Evolutionary conservation across 2,797 vertebrate genomes (phyloP), one percentile per base, ranked within the genome.

Genomic region (Lithobates sylvaticus): DNA sequence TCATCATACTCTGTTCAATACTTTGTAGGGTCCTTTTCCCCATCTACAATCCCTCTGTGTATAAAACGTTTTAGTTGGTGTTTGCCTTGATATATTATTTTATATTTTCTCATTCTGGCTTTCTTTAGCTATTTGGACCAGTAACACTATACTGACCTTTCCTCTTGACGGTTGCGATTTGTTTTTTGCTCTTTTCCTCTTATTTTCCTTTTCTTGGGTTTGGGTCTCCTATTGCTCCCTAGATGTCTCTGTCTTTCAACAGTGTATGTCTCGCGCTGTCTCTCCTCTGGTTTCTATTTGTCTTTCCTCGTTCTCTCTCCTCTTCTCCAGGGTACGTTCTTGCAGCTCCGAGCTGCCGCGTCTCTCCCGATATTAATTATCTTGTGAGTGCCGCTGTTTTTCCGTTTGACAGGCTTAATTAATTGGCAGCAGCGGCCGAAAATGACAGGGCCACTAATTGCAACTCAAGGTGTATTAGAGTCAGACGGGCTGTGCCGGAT

Each of bases 361-460:
- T 94, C 94, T 96, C 94, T 96, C 95, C 95, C 94, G 88, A 96
- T 96, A 97, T 96, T 97, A 98, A 98, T 98, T 95, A 96, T 95
- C 96, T 94, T 93, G 95, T 92, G 95, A 92, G 91, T 89, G 79
- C 91, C 75, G 88, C 91, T 94, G 93, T 92, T 90, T 93, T 94
- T 91, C 91, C 90, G 81, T 94, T 93, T 96, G 96, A 96, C 94
- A 93, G 95, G 78, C 92, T 94, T 93, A 93, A 97, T 98, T 97
- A 97, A 95, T 93, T 93, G 96, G 94, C 95, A 95, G 93, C 91
- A 94, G 94, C 88, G 89, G 90, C 93, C 93, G 76, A 94, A 93
- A 94, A 94, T 96, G 97, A 98, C 97, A 97, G 96, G 88, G 90
- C 90, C 90, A 94, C 95, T 97, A 97, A 97, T 97, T 97, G 93